Conservation (phyloP, 2,888 invertebrate species). For the Achlya flavicornis region DNA sequence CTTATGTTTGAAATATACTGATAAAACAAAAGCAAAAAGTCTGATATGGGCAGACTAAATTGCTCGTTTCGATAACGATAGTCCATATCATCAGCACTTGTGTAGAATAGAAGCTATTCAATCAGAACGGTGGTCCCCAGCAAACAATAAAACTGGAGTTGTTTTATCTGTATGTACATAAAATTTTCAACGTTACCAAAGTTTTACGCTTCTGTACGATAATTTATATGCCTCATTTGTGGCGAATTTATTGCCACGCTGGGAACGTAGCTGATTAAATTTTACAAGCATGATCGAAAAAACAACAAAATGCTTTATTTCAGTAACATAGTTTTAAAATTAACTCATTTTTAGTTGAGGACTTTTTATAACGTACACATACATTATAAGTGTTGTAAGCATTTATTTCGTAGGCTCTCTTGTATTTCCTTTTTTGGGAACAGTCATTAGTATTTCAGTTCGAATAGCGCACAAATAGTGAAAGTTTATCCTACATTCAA, state of each 20-base stretch:
- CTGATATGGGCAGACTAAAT: background rate
- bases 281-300: background rate
- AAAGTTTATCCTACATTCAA: constrained; percentile 1
- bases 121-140: constrained; percentile 21
- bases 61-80: background rate
- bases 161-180: constrained; percentile 20
- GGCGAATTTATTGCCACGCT: constrained; percentile 23
- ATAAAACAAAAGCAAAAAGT: background rate
- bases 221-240: constrained; percentile 19
- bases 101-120: constrained; percentile 25
- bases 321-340: background rate
- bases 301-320: no score
- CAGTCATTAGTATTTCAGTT: background rate
- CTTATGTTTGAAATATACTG: background rate
- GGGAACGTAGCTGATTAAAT: constrained; percentile 18
- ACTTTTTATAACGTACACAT: no score
- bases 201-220: constrained; percentile 13
- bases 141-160: constrained; percentile 30
- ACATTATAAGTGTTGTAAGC: no score
- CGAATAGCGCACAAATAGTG: background rate
- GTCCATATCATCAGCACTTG: constrained; percentile 13
- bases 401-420: no score
- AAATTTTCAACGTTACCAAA: constrained; percentile 23
- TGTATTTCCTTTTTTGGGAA: background rate
- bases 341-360: background rate